A percentile compares a stretch with the other conserved stretches of the same genome.
phyloP scores from a whole-genome alignment of 2,797 vertebrate genomes.

The Pseudomugil tenellus region DNA sequence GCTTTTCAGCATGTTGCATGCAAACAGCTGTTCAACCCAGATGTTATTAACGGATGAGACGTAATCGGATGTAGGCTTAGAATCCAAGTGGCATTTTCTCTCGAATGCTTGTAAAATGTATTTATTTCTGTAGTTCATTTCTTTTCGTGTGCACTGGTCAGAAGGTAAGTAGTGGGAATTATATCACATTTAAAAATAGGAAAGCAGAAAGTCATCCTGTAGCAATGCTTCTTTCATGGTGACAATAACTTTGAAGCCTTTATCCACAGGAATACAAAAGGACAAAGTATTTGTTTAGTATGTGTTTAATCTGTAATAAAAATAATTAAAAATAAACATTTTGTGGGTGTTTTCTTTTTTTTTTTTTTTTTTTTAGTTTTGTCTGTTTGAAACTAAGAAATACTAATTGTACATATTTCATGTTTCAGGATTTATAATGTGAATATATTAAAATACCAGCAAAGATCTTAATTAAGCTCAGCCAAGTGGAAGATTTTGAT shows the following conservation, averaged over 20 bases:
- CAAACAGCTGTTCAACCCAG: background rate
- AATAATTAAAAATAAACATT: conserved; percentile 84
- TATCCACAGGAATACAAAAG: conserved; percentile 88
- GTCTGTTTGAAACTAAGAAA: no score
- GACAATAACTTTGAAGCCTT: conserved; percentile 84
- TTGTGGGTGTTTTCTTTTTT: conserved; percentile 81
- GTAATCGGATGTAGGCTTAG: background rate
- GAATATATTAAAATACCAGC: background rate
- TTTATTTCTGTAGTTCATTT: conserved; percentile 17
- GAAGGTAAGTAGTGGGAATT: conserved; percentile 42
- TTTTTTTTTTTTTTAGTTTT: conserved; percentile 74
- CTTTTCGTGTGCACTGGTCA: background rate
- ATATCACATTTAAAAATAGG: background rate
- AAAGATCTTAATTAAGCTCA: background rate
- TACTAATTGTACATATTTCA: conserved; percentile 5
- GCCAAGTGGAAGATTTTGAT: background rate
- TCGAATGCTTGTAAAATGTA: no score
- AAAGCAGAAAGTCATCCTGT: conserved; percentile 4
- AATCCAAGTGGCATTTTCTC: background rate
- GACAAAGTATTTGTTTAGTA: conserved; percentile 76
- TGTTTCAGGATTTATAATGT: background rate
- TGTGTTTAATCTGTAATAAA: conserved; percentile 84
- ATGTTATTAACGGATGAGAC: background rate
- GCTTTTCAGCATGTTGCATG: background rate
- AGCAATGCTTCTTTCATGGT: conserved; percentile 23